Percentiles rank a stretch among this genome's conserved stretches.
Evolutionary conservation across 2,113 vertebrate genomes (phyloP).

Genomic region (Smithornis capensis): DNA sequence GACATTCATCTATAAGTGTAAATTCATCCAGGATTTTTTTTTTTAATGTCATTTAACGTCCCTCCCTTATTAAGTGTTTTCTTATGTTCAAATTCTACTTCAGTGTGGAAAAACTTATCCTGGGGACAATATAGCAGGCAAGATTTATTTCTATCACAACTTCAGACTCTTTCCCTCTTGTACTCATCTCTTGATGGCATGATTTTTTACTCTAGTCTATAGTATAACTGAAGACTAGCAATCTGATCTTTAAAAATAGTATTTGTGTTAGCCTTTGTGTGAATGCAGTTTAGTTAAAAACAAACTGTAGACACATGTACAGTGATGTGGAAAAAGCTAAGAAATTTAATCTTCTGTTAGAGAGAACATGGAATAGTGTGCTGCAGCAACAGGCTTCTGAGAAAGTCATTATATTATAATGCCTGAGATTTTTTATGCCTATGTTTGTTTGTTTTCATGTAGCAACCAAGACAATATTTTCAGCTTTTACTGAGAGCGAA

Average conservation of each 20-base stretch:
- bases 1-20: background rate
- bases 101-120: background rate
- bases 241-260: background rate
- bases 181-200: background rate
- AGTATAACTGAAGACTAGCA: background rate
- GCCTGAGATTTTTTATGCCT: background rate
- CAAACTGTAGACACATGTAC: background rate
- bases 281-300: background rate
- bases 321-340: background rate
- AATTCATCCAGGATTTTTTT: background rate
- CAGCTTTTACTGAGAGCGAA: background rate
- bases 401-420: background rate
- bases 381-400: background rate
- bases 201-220: background rate
- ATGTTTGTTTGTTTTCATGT: background rate
- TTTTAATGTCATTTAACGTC: background rate
- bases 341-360: background rate
- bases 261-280: background rate
- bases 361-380: background rate
- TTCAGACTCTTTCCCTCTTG: background rate
- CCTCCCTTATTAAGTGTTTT: background rate
- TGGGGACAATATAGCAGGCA: background rate
- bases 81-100: background rate
- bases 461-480: background rate
- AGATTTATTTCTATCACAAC: background rate